These are phyloP conservation scores for Reinhardtius hippoglossoides DNA, from an alignment of 2,113 vertebrate genomes.

Conservation along the genomic window DNA sequence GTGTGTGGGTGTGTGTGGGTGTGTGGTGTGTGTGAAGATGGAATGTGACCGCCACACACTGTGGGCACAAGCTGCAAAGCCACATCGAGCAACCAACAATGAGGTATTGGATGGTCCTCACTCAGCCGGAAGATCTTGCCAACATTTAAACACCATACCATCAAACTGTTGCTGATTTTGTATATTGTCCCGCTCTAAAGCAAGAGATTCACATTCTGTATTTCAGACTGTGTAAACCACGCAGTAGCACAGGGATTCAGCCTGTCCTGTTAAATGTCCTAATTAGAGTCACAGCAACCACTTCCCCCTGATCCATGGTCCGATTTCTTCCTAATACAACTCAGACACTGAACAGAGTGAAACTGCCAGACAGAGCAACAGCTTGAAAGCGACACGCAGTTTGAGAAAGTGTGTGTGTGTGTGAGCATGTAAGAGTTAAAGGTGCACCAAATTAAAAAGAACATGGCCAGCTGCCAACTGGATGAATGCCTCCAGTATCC, in stretches of 20 bases:
- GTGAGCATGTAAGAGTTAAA: conserved; percentile 19
- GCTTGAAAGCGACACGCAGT: conserved; percentile 55
- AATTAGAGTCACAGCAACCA: conserved; percentile 19
- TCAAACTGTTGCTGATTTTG: too few species aligned
- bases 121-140: too few species aligned
- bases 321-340: not conserved
- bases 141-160: too few species aligned
- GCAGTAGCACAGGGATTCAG: too few species aligned
- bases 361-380: conserved; percentile 51
- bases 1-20: not conserved
- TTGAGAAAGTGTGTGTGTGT: not conserved
- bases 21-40: not conserved
- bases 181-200: too few species aligned
- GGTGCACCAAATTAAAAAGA: conserved; percentile 36
- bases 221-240: too few species aligned
- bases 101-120: too few species aligned
- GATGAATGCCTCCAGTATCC: conserved; percentile 38
- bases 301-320: conserved; percentile 9
- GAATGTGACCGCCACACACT: too few species aligned
- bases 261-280: conserved; percentile 32
- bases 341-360: not conserved
- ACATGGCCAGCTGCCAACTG: conserved; percentile 34
- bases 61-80: too few species aligned
- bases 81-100: too few species aligned
- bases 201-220: too few species aligned